Percentiles rank a stretch among this genome's conserved stretches.
phyloP scores from a whole-genome alignment of 2,113 vertebrate species.

The Oriolus oriolus region DNA sequence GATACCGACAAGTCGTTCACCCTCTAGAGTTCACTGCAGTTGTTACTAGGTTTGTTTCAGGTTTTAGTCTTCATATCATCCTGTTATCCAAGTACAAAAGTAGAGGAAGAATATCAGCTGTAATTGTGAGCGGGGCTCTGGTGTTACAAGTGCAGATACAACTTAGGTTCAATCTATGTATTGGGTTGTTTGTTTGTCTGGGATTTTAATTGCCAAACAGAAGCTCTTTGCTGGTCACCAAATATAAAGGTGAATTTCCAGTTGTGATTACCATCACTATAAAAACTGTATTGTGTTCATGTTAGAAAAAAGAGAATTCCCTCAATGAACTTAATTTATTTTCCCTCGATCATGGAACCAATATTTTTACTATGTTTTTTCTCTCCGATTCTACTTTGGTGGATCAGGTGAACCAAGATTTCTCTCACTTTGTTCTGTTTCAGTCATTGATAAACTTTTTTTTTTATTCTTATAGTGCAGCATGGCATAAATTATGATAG shows the following conservation, averaged over 20 bases:
- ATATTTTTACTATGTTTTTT: neutral
- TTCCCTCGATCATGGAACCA: neutral
- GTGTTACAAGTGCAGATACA: neutral
- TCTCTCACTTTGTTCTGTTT: neutral
- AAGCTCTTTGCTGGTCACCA: neutral
- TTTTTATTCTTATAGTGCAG: neutral
- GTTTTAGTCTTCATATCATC: rapidly evolving
- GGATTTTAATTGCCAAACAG: neutral
- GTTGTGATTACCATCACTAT: rapidly evolving
- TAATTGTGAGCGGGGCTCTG: neutral
- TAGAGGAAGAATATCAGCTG: neutral
- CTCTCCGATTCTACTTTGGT: neutral
- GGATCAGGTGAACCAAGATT: neutral
- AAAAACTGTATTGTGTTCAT: neutral
- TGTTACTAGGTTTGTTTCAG: neutral
- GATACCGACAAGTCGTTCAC: neutral
- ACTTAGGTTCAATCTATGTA: rapidly evolving
- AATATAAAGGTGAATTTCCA: neutral
- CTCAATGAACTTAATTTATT: neutral
- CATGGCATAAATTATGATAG: neutral
- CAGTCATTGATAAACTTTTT: neutral
- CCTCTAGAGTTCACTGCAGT: neutral
- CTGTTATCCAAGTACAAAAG: rapidly evolving
- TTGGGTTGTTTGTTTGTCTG: neutral
- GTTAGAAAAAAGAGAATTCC: neutral